Base-by-base conservation (phyloP, 2,113 vertebrate genomes). In the Paramisgurnus dabryanus region DNA sequence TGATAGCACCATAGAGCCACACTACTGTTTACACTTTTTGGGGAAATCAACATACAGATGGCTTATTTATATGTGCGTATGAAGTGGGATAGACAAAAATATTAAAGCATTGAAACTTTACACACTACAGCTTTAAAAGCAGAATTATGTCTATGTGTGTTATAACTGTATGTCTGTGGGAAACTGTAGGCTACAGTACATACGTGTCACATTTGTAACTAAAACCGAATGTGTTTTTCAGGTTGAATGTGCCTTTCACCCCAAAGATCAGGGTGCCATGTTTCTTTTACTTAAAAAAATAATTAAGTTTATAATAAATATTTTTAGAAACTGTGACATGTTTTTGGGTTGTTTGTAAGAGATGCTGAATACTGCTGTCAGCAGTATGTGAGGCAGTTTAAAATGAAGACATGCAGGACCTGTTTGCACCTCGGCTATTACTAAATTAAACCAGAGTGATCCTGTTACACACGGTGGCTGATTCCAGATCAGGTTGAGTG, bases 221-320 rank as follows among this genome's bases (percentile, higher is more conserved):
- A 4, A 17, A 61, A 68, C 57, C 50, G 27, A 76, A 41, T 76
- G 78, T 49, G 79, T 76, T 76, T 70, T 83, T 57, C 50, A 78
- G 41, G 47, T 18, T 53, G 41, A 80, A 80, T 61, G 60, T 77
- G 22, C 53, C 49, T 74, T 15, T 65, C 64, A 47, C 17, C 34
- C 73, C 67, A 67, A 22, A 70, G 18, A 82, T 41, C 66, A 68
- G 65, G 72, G n/a, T 72, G 41, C 78, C 34, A 65, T 53, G n/a
- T 74, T 61, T 70, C 64, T 84, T 87, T 89, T 91, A 86, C 83
- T 87, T 87, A 83, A 85, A 78, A 86, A 87, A 82, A 50, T 15
- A 83, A 73, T 85, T 77, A 87, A 89, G 50, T 53, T 69, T 87
- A 82, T 90, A 91, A 90, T 63, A 79, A 84, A 80, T 86, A 88